These are phyloP conservation scores for Aphis gossypii DNA, from an alignment of 1,140 invertebrate genomes.

Conservation along the genomic window DNA sequence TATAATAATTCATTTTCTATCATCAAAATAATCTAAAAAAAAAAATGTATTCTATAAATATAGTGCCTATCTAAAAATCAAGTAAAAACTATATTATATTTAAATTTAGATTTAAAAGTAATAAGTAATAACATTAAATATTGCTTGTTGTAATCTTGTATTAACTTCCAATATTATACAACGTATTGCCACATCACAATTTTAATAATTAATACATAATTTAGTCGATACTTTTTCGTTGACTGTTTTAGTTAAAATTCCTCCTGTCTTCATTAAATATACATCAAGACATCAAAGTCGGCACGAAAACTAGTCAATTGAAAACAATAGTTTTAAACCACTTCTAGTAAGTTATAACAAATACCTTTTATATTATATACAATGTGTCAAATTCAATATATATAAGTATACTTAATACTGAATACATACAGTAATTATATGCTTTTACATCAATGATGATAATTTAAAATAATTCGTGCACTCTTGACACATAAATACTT, in stretches of 20 bases:
- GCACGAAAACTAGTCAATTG: neutral
- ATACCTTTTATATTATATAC: neutral
- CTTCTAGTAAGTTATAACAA: neutral
- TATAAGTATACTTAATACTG: neutral
- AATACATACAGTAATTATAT: neutral
- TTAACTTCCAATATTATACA: neutral
- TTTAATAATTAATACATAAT: neutral
- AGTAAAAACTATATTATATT: neutral
- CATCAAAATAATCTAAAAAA: neutral
- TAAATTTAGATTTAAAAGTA: neutral
- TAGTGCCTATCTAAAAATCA: neutral
- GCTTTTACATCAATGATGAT: neutral
- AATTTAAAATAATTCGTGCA: neutral
- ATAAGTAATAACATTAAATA: neutral
- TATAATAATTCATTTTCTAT: neutral
- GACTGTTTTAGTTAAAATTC: neutral
- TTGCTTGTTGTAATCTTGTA: neutral
- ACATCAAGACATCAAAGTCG: neutral
- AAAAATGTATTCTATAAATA: neutral
- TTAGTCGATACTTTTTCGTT: neutral
- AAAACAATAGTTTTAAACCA: neutral
- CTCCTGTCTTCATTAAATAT: neutral
- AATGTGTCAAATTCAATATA: neutral
- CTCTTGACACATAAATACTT: neutral
- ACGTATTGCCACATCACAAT: neutral